Evolutionary conservation across 1,140 invertebrate species (phyloP).

Genomic region (Polyergus mexicanus): DNA sequence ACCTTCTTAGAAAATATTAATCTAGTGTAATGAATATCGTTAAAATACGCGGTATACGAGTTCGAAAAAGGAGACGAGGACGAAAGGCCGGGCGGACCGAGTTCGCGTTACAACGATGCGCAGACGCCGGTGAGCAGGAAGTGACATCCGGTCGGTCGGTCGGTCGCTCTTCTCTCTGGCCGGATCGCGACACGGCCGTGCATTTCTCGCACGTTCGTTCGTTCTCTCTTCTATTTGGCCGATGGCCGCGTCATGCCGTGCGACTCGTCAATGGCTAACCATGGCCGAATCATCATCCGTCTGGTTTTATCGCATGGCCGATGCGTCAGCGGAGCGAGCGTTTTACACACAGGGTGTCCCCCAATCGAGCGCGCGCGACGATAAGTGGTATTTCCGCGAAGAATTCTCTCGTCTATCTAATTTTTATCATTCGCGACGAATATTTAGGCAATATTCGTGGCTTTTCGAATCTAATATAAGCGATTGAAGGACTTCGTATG

Average conservation of each 20-base stretch:
- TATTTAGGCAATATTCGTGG: background rate
- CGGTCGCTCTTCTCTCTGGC: slow-evolving; percentile 38
- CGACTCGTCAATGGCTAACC: slow-evolving; percentile 46
- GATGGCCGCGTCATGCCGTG: slow-evolving; percentile 51
- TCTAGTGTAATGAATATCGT: background rate
- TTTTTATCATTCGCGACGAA: background rate
- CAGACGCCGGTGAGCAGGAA: slow-evolving; percentile 82
- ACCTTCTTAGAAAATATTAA: too few species aligned
- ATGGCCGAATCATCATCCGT: slow-evolving; percentile 63
- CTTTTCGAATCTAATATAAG: too few species aligned
- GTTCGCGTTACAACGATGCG: slow-evolving; percentile 64
- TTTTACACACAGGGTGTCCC: background rate
- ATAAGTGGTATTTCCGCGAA: too few species aligned
- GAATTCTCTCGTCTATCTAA: background rate
- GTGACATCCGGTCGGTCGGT: slow-evolving; percentile 80
- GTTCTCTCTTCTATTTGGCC: slow-evolving; percentile 55
- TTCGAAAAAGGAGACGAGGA: background rate
- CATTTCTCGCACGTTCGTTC: slow-evolving; percentile 69
- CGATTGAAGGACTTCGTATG: background rate
- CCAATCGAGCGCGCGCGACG: background rate
- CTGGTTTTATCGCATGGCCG: slow-evolving; percentile 45
- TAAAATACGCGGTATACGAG: background rate
- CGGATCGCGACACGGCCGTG: slow-evolving; percentile 60
- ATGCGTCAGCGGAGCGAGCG: slow-evolving; percentile 15
- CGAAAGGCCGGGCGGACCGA: slow-evolving; percentile 3